These are phyloP conservation scores for Hipparchia sbordonii DNA, from an alignment of 2,888 invertebrate genomes.

Conservation along the genomic window DNA sequence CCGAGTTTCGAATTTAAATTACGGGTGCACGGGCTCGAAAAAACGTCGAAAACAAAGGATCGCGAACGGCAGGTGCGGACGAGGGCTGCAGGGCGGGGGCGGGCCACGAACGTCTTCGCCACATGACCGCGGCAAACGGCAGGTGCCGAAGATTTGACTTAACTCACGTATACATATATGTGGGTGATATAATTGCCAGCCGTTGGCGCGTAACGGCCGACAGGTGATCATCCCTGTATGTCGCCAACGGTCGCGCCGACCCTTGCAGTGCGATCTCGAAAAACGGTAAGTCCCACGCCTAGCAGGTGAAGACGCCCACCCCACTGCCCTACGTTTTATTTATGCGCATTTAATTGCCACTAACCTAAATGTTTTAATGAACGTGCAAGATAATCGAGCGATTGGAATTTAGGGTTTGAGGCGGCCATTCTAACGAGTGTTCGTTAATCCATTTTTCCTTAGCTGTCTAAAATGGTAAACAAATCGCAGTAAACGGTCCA, in stretches of 20 bases:
- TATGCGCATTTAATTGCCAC: constrained; percentile 56
- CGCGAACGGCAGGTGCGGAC: constrained; percentile 77
- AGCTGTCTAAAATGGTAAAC: too few species aligned
- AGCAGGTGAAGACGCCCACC: constrained; percentile 74
- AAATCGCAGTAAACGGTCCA: too few species aligned
- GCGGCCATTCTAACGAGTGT: neutral
- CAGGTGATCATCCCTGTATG: constrained; percentile 76
- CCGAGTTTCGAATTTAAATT: constrained; percentile 76
- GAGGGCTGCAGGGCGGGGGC: constrained; percentile 48
- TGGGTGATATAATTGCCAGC: constrained; percentile 79
- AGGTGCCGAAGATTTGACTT: constrained; percentile 80
- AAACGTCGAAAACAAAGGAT: constrained; percentile 77
- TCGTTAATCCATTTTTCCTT: too few species aligned
- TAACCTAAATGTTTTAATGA: constrained; percentile 55
- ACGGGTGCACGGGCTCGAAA: constrained; percentile 65
- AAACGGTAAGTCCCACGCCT: constrained; percentile 80
- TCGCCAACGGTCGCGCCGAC: constrained; percentile 74
- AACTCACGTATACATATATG: constrained; percentile 57
- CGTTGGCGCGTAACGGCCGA: constrained; percentile 82
- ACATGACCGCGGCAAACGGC: constrained; percentile 80
- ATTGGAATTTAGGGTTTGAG: constrained; percentile 33
- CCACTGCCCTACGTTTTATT: constrained; percentile 52
- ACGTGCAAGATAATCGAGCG: constrained; percentile 42
- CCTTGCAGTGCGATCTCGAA: constrained; percentile 65
- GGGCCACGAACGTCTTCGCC: constrained; percentile 77